Conservation (phyloP, 2,888 invertebrate species). For the Ophion ellenae region DNA sequence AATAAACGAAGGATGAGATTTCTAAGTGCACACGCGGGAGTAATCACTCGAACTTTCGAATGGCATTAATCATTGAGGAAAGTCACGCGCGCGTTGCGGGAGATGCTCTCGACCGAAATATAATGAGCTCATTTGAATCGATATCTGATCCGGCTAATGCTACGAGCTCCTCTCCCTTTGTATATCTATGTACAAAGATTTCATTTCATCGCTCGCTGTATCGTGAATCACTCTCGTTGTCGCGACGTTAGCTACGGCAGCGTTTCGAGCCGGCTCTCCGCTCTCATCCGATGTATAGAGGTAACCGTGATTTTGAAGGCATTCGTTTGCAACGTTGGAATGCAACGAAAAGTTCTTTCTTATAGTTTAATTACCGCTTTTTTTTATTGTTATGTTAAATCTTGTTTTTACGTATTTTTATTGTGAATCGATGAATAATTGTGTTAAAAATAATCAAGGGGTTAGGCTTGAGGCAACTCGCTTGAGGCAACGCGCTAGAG, state of each 20-base stretch:
- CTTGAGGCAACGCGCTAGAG: too few species aligned
- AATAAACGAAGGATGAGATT: constrained; percentile 36
- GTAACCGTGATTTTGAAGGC: not conserved
- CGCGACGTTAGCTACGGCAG: constrained; percentile 61
- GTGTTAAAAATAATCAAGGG: too few species aligned
- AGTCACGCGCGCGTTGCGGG: constrained; percentile 70
- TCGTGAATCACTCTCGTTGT: constrained; percentile 69
- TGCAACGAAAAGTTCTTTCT: not conserved
- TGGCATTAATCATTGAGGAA: constrained; percentile 73
- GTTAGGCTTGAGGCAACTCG: too few species aligned
- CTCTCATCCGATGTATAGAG: constrained; percentile 71
- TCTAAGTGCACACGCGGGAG: not conserved
- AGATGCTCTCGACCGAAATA: constrained; percentile 74
- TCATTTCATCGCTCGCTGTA: constrained; percentile 66
- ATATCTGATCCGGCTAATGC: constrained; percentile 79
- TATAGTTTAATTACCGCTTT: not conserved
- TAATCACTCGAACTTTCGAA: constrained; percentile 49
- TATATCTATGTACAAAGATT: constrained; percentile 25
- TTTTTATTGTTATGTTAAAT: not conserved
- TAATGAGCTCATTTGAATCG: constrained; percentile 81
- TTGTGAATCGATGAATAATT: too few species aligned
- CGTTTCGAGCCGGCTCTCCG: constrained; percentile 71
- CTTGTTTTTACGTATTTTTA: not conserved
- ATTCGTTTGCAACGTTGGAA: not conserved
- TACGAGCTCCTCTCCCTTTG: constrained; percentile 64